Base-by-base conservation (phyloP, 2,888 invertebrate genomes). In the Formica aserva region DNA sequence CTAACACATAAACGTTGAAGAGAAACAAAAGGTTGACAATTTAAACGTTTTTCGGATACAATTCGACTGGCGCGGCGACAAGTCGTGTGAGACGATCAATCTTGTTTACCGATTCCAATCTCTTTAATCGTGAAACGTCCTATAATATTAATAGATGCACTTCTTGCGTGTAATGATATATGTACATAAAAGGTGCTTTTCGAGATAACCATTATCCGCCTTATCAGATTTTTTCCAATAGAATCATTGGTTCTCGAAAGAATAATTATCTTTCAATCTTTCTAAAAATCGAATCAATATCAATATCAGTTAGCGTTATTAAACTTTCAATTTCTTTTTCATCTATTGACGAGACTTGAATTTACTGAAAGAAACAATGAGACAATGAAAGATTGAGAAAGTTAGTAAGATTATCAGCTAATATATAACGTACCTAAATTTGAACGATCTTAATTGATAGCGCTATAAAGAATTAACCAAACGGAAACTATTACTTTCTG, bases 11-110 rank as follows among this genome's bases (percentile, higher is more conserved):
- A 92, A 92, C 89, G 89, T 90, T 90, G 84, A 81, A 87, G 89
- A 91, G 92, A 93, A 78, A 78, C 35, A 89, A 91, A 93, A 92
- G 91, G 90, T 92, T 92, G 93, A 93, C 92, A 92, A 92, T 92
- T 91, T 57, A 18, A 71, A 78, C 4, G 15, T 60, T 78, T 9
- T 48, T 55, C 45, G 22, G 35, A 81, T 86, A 89, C 76, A 66
- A 9, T 66, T 82, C 48, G 66, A 29, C 66, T 63, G 26, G 45
- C 26, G 29, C 78, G 74, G 45, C 38, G 55, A 52, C 18, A 66
- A 35, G 38, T 52, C 38, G 15, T 63, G 62, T 29, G 57, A 60
- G 63, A 71, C 32, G 71, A 60, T 69, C 66, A 55, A 83, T 72
- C 62, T 65, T n/a, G 29, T 72, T 87, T 82, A 77, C 63, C 66